Conservation (phyloP, 2,888 invertebrate species). For the Drosophila conformis region DNA sequence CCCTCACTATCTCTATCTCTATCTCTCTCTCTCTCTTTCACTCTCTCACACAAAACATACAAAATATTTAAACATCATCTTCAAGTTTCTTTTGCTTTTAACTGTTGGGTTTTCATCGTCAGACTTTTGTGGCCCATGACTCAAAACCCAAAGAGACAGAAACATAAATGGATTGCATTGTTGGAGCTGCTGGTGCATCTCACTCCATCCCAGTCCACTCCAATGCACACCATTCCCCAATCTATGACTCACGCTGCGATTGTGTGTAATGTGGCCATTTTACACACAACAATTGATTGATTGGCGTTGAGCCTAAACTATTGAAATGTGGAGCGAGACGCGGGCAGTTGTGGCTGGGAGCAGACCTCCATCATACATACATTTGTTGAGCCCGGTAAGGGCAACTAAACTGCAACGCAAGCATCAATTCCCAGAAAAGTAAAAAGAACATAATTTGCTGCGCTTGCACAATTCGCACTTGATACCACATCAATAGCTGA, state of each 20-base stretch:
- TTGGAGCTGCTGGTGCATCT: slow-evolving; percentile 24
- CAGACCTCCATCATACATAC: neutral
- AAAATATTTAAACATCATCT: slow-evolving; percentile 8
- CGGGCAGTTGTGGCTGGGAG: neutral
- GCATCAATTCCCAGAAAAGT: neutral
- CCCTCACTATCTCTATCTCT: neutral
- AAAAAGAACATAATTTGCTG: neutral
- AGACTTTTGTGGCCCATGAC: slow-evolving; percentile 40
- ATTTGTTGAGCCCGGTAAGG: neutral
- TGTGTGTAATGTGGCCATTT: slow-evolving; percentile 26
- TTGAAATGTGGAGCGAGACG: neutral
- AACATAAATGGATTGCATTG: slow-evolving; percentile 56
- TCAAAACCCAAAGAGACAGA: slow-evolving; percentile 57
- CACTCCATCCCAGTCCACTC: neutral
- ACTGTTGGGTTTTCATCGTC: slow-evolving; percentile 29
- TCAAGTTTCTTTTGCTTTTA: slow-evolving; percentile 10
- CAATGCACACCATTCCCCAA: neutral
- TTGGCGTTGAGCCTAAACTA: slow-evolving; percentile 19
- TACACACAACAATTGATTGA: slow-evolving; percentile 52
- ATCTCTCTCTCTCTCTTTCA: neutral
- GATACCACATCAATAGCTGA: slow-evolving; percentile 3
- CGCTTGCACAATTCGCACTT: neutral
- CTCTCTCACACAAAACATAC: neutral
- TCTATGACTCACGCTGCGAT: slow-evolving; percentile 32
- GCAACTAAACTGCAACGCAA: neutral